Evolutionary conservation across 2,888 invertebrate genomes (phyloP).

Genomic region (Bugula neritina): DNA sequence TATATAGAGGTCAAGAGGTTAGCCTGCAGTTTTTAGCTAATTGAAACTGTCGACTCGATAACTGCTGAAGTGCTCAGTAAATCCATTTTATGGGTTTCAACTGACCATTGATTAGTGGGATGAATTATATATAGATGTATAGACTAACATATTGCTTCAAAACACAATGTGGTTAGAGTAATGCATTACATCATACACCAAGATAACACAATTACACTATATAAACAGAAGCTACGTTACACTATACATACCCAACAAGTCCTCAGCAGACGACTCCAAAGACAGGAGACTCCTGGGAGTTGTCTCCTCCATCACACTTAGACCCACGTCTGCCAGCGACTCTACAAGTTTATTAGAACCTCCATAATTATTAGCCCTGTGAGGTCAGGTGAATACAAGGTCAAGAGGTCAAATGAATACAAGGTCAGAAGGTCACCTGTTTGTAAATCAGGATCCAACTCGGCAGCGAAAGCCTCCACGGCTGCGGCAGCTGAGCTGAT

Average conservation of each 20-base stretch:
- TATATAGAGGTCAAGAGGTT: too few species aligned
- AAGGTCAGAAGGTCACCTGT: background rate
- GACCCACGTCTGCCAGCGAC: slow-evolving; percentile 10
- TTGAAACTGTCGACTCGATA: too few species aligned
- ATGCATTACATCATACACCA: too few species aligned
- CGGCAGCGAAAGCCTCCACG: slow-evolving; percentile 30
- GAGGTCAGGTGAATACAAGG: background rate
- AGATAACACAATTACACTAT: too few species aligned
- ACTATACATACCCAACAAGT: slow-evolving; percentile 8
- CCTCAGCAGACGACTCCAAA: slow-evolving; percentile 1
- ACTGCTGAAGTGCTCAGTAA: too few species aligned
- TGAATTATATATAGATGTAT: too few species aligned
- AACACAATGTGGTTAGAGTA: too few species aligned
- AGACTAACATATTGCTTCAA: too few species aligned
- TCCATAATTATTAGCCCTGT: background rate
- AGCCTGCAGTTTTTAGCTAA: too few species aligned
- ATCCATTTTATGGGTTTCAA: too few species aligned
- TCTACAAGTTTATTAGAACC: background rate
- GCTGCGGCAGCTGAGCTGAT: slow-evolving; percentile 31
- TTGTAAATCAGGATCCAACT: background rate
- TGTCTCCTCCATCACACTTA: slow-evolving; percentile 24
- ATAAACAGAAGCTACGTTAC: too few species aligned
- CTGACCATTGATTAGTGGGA: too few species aligned
- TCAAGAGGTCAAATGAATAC: background rate
- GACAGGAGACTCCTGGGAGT: slow-evolving; percentile 18